Base-by-base conservation (phyloP, 2,888 invertebrate species). In the Aspidiotus destructor region DNA sequence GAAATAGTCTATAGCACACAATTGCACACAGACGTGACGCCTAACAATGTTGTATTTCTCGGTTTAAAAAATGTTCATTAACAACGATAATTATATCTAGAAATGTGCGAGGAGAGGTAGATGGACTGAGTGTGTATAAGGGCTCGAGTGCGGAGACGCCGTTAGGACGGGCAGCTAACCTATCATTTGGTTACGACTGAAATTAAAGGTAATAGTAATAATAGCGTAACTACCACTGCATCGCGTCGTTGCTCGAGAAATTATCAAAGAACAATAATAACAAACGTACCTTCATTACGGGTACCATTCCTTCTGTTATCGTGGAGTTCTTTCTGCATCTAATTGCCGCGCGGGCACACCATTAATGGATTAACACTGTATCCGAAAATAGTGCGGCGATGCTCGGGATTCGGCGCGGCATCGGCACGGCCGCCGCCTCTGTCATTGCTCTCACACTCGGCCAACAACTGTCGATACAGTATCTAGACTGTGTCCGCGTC, bases 11-110 rank as follows among this genome's bases (percentile, higher is more conserved):
- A 28, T 28, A 48, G n/a, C 48, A n/a, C n/a, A 48, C 48, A 48
- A 48, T 48, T 48, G 48, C 6, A 28, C 28, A 48, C 48, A 64
- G 55, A 65, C 65, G 65, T 65, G 65, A 65, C 65, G 65, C 65
- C 65, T 65, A 65, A 65, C 65, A 65, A 65, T 65, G 65, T 65
- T 57, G 65, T 65, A 65, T 65, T 57, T 65, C 57, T 57, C 57
- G 65, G 68, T 61, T 68, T 53, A 61, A 68, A 28, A 68, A 68
- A 68, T 68, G 68, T 68, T 68, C 68, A 62, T 68, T 68, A 68
- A 68, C 68, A 62, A 55, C 62, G 62, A 68, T 68, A 68, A 68
- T 68, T 68, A 68, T 60, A 53, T 16, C 52, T 15, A 60, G 53
- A 68, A 60, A 68, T 60, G 57, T 17, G 57, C 67, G 44, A 28